Evolutionary conservation across 2,888 invertebrate genomes (phyloP), one percentile per base, ranked within the genome.

Genomic region (Apamea epomidion): DNA sequence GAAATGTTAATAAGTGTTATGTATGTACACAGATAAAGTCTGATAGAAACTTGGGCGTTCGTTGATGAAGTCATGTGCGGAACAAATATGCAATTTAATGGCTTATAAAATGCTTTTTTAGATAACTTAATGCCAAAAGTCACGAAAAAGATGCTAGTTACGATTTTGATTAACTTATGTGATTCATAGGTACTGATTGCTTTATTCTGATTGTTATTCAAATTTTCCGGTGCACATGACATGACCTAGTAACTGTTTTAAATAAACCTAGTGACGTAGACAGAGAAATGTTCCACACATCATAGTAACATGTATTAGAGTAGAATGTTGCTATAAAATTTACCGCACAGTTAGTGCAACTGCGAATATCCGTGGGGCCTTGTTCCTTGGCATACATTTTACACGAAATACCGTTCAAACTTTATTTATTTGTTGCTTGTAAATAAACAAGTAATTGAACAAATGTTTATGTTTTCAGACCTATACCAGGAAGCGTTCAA

Each of bases 401-500:
- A 70, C 18, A 69, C 64, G 62, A 76, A 82, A 77, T 68, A 45
- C 48, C 21, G 45, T 29, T 65, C 12, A 48, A 74, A 73, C 16
- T 67, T n/a, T 42, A 81, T 81, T 74, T 64, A 67, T 74, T 64
- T 68, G n/a, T 79, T 80, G 54, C 65, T 64, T 86, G 71, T 64
- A 67, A 78, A 69, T 77, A 76, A 72, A 74, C 51, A 14, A 70
- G 37, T 81, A 69, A 70, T 81, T 78, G 48, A 48, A 70, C 58
- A 76, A 80, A 76, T 86, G 69, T 78, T 80, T 48, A 70, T 82
- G n/a, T 88, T 97, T 97, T 82, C 96, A 98, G 98, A 91, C 98
- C 99, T 25, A 97, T 99, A 92, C 94, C 97, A 21, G 98, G 98
- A 81, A 98, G 98, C 93, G 97, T 98, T 25, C 97, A 97, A 76